A percentile compares a stretch with the other conserved stretches of the same genome.
These are phyloP conservation scores for Plagodis dolabraria DNA, from an alignment of 2,888 invertebrate species.

Conservation along the genomic window DNA sequence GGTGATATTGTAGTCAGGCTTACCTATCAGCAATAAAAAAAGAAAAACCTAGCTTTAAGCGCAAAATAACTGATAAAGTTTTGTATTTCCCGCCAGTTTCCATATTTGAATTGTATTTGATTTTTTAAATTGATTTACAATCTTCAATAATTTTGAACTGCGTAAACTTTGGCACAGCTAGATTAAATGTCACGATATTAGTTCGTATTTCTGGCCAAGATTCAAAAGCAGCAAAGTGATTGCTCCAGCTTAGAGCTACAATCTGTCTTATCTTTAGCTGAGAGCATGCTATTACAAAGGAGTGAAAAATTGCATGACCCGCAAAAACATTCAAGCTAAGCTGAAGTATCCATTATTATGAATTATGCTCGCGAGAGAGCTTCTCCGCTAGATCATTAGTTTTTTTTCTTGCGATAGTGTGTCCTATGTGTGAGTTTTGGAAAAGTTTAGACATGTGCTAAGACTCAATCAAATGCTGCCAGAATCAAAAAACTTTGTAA, in stretches of 20 bases:
- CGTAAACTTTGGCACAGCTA: neutral
- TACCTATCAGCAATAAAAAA: too few relatives aligned
- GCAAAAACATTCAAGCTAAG: constrained; percentile 33
- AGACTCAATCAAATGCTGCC: too few relatives aligned
- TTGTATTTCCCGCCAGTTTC: too few relatives aligned
- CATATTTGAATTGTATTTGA: too few relatives aligned
- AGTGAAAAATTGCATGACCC: constrained; percentile 33
- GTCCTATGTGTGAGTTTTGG: neutral
- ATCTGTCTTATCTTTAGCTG: constrained; percentile 33
- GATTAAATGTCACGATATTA: constrained; percentile 3
- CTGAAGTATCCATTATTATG: constrained; percentile 36
- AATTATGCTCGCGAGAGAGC: constrained; percentile 29
- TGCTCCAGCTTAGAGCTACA: constrained; percentile 20
- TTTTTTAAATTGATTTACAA: too few relatives aligned
- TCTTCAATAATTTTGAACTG: neutral
- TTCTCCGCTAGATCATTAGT: constrained; percentile 24
- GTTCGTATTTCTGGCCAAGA: constrained; percentile 18
- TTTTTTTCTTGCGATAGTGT: constrained; percentile 15
- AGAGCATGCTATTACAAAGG: constrained; percentile 32
- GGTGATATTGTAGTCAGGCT: too few relatives aligned
- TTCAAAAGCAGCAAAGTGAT: constrained; percentile 22
- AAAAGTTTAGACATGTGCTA: neutral
- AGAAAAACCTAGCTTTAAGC: too few relatives aligned
- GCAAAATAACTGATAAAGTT: too few relatives aligned
- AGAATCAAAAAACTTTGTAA: too few relatives aligned